A percentile compares a stretch with the other conserved stretches of the same genome.
Evolutionary conservation across 2,888 invertebrate genomes (phyloP).

Genomic region (Aspidiotus rigidus): DNA sequence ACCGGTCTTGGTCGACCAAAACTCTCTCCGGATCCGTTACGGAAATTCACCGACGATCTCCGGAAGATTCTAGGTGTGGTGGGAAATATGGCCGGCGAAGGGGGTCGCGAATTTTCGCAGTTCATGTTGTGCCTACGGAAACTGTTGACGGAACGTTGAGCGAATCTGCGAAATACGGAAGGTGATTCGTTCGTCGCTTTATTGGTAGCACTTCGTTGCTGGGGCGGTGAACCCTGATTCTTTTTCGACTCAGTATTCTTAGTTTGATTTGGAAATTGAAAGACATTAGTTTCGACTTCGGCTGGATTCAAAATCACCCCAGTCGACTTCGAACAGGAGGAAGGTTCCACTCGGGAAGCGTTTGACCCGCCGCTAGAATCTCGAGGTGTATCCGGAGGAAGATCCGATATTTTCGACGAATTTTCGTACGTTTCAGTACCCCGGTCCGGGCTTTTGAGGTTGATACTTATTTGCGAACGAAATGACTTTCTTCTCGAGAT

Average conservation of each 20-base stretch:
- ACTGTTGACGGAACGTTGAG: slow-evolving; percentile 9
- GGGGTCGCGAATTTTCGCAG: slow-evolving; percentile 9
- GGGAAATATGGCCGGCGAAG: slow-evolving; percentile 11
- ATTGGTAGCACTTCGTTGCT: neutral
- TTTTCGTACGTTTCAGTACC: neutral
- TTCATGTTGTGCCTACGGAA: slow-evolving; percentile 6
- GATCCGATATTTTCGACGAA: slow-evolving; percentile 5
- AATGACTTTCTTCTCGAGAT: slow-evolving; percentile 41
- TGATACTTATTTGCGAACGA: slow-evolving; percentile 43
- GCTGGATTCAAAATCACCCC: slow-evolving; percentile 16
- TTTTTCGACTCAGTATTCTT: slow-evolving; percentile 16
- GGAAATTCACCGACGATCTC: slow-evolving; percentile 27
- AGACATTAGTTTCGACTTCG: slow-evolving; percentile 23
- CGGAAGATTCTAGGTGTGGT: slow-evolving; percentile 5
- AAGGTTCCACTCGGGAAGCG: slow-evolving; percentile 8
- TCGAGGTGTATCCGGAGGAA: neutral
- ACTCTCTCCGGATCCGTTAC: slow-evolving; percentile 1
- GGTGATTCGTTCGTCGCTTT: slow-evolving; percentile 15
- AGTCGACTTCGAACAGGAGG: slow-evolving; percentile 24
- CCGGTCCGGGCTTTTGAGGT: slow-evolving; percentile 39
- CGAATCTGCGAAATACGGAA: slow-evolving; percentile 14
- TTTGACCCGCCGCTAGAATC: neutral
- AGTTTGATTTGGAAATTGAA: slow-evolving; percentile 21
- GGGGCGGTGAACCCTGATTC: neutral
- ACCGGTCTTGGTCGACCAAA: slow-evolving; percentile 40